These are phyloP conservation scores for Timema cristinae DNA, from an alignment of 2,888 invertebrate genomes.

Conservation along the genomic window DNA sequence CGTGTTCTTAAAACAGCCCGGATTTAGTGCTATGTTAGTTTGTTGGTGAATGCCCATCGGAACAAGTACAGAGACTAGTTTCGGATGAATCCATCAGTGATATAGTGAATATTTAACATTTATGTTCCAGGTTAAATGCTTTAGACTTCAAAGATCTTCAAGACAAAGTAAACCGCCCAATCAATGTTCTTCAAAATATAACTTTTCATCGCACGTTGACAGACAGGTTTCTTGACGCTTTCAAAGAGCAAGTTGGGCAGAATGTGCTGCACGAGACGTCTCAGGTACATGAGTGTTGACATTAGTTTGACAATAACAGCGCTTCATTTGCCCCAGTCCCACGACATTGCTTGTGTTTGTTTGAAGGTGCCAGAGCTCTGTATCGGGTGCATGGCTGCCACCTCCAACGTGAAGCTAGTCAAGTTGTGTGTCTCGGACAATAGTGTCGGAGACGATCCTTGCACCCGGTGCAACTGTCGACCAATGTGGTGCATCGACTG, in stretches of 20 bases:
- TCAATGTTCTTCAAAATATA: constrained; percentile 63
- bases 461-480: constrained; percentile 65
- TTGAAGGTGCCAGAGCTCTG: constrained; percentile 71
- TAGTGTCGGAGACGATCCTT: constrained; percentile 45
- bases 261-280: constrained; percentile 49
- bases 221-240: constrained; percentile 81
- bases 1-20: background rate
- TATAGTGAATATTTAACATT: background rate
- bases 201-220: constrained; percentile 72
- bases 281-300: no score
- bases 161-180: constrained; percentile 63
- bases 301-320: background rate
- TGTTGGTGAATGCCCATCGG: background rate
- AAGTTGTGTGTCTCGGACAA: constrained; percentile 61
- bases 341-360: background rate
- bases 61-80: background rate
- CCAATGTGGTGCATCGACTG: constrained; percentile 90
- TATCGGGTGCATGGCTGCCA: constrained; percentile 81
- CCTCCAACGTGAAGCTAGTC: constrained; percentile 73
- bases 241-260: constrained; percentile 66
- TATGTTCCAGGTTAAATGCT: constrained; percentile 62
- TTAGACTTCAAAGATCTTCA: constrained; percentile 73
- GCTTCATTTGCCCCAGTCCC: background rate
- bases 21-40: background rate
- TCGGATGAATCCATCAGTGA: background rate